Evolutionary conservation across 2,888 invertebrate species (phyloP).

Genomic region (Drosophila atroscutellata): DNA sequence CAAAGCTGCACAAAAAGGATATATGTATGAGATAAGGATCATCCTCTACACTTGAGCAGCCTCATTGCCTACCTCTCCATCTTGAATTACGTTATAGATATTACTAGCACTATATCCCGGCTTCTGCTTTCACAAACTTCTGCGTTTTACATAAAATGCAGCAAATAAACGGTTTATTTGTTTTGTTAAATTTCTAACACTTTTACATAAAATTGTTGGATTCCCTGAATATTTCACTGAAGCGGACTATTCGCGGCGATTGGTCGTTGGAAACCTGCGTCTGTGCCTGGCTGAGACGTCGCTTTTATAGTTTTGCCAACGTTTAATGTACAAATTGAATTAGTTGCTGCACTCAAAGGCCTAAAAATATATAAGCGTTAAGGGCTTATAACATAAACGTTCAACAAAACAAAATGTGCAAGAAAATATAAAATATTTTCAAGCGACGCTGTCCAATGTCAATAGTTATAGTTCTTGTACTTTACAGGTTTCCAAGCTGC

Average conservation of each 20-base stretch:
- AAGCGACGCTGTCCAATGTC: constrained; percentile 69
- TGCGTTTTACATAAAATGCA: constrained; percentile 77
- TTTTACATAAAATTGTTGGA: constrained; percentile 60
- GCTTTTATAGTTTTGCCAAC: constrained; percentile 75
- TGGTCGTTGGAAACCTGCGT: constrained; percentile 78
- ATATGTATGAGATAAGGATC: neutral
- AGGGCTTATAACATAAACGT: constrained; percentile 64
- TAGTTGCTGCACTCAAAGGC: constrained; percentile 49
- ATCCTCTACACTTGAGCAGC: neutral
- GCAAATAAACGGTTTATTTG: constrained; percentile 66
- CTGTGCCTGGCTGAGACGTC: constrained; percentile 26
- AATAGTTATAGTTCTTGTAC: constrained; percentile 66
- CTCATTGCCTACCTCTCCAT: constrained; percentile 78
- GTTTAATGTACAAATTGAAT: constrained; percentile 68
- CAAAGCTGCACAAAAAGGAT: constrained; percentile 53
- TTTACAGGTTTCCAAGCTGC: constrained; percentile 74
- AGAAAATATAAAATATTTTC: constrained; percentile 34
- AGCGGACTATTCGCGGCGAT: constrained; percentile 82
- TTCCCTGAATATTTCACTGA: constrained; percentile 70
- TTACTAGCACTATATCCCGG: constrained; percentile 72
- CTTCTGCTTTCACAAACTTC: constrained; percentile 53
- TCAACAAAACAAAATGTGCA: constrained; percentile 14
- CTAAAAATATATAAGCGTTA: constrained; percentile 68
- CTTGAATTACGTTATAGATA: constrained; percentile 37
- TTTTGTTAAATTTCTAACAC: constrained; percentile 69